A percentile compares a stretch with the other conserved stretches of the same genome.
Evolutionary conservation across 2,113 vertebrate species (phyloP).

Genomic region (Arvicanthis niloticus): DNA sequence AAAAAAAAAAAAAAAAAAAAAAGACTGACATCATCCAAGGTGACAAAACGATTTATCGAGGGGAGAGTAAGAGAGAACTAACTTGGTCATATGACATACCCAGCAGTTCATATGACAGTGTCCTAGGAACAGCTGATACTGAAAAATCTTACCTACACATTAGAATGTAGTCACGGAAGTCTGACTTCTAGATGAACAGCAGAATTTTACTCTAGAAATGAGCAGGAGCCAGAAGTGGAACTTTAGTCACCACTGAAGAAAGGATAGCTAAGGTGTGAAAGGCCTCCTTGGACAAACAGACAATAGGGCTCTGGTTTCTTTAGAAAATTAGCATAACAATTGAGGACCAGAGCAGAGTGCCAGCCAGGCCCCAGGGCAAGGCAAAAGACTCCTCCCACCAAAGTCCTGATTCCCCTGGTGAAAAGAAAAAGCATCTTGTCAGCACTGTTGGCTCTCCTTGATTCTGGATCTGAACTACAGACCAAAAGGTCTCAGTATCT

Average conservation of each 20-base stretch:
- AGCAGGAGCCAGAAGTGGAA: not conserved
- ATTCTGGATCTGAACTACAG: not conserved
- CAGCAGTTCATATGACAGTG: not conserved
- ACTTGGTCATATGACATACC: not conserved
- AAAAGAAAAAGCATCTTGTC: not conserved
- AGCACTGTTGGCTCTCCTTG: not conserved
- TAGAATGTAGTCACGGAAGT: not conserved
- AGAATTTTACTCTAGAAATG: slow-evolving; percentile 9
- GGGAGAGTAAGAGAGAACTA: not conserved
- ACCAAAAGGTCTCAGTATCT: not conserved
- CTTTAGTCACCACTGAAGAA: not conserved
- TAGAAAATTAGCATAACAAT: not conserved
- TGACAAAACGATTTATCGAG: not conserved
- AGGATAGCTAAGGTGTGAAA: not conserved
- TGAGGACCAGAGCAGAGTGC: not conserved
- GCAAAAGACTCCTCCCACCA: too few relatives aligned
- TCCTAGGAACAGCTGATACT: not conserved
- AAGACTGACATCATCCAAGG: slow-evolving; percentile 21
- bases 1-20: too few relatives aligned
- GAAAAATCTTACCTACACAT: not conserved
- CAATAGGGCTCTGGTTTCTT: not conserved
- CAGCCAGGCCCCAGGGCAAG: not conserved
- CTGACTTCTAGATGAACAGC: not conserved
- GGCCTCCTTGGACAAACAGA: not conserved
- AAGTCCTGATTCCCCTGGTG: not conserved